These are phyloP conservation scores for Eidolon dupreanum DNA, from an alignment of 2,797 vertebrate species.

Conservation along the genomic window DNA sequence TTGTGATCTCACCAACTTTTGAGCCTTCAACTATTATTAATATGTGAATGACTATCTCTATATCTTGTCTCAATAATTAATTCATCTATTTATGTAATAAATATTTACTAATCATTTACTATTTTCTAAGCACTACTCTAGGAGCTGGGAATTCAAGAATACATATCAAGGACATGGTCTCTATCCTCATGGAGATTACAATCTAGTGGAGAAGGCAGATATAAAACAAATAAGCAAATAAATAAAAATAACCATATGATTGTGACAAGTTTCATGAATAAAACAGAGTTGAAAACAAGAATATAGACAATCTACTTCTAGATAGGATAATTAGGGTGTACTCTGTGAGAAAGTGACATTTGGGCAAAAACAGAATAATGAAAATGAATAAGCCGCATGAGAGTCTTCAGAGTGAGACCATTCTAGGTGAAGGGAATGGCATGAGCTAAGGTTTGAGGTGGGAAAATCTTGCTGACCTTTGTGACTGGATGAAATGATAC, in stretches of 20 bases:
- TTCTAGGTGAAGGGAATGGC: background rate
- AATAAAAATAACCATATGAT: background rate
- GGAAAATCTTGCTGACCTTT: background rate
- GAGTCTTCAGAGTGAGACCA: background rate
- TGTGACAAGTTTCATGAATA: background rate
- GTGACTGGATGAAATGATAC: background rate
- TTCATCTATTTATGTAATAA: background rate
- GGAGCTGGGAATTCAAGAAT: background rate
- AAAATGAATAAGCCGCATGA: background rate
- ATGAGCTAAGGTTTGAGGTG: background rate
- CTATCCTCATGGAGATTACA: background rate
- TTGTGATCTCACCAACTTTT: background rate
- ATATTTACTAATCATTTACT: background rate
- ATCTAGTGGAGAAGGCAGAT: background rate
- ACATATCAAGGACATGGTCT: background rate
- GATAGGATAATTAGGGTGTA: background rate
- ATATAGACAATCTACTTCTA: background rate
- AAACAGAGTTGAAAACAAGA: background rate
- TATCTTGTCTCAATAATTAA: background rate
- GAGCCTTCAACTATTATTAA: background rate
- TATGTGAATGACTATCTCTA: background rate
- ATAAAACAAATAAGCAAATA: background rate
- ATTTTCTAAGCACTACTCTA: background rate
- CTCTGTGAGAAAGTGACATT: background rate
- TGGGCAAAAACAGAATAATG: background rate